Percentiles rank a stretch among this genome's conserved stretches.
These are phyloP conservation scores for Solen grandis DNA, from an alignment of 1,140 invertebrate species.

Conservation along the genomic window DNA sequence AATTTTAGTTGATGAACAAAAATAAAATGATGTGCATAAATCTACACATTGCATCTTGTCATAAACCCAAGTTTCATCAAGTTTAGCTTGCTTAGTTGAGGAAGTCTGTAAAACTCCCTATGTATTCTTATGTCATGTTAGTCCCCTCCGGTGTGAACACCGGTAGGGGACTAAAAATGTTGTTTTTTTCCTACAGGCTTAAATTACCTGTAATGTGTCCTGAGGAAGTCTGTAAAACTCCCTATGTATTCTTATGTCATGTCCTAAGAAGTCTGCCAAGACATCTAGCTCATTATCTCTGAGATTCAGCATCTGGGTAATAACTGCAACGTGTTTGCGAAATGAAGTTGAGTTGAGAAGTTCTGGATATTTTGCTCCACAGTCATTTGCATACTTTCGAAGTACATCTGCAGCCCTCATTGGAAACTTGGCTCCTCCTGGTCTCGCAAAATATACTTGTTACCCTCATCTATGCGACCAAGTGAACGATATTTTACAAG, in stretches of 20 bases:
- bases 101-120: constrained; percentile 57
- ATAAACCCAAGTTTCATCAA: no score
- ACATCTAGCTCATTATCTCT: constrained; percentile 61
- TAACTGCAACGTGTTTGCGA: constrained; percentile 55
- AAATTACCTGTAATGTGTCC: constrained; percentile 31
- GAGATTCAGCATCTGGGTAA: constrained; percentile 56
- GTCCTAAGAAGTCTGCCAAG: constrained; percentile 54
- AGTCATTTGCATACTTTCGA: not conserved
- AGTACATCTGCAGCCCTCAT: not conserved
- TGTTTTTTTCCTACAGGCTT: no score
- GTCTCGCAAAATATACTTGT: constrained; percentile 11
- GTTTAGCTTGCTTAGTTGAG: no score
- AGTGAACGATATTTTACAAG: not conserved
- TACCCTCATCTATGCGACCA: not conserved
- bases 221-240: constrained; percentile 58
- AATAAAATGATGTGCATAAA: no score
- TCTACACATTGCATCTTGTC: no score
- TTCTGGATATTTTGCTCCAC: constrained; percentile 17
- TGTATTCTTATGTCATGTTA: constrained; percentile 56
- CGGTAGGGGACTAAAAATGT: no score
- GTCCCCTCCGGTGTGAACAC: no score
- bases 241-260: constrained; percentile 55
- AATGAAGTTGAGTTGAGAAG: constrained; percentile 74
- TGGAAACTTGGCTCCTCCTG: not conserved
- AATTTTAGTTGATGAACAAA: no score